Conservation (phyloP, 2,888 invertebrate species). For the Dione vanillae region DNA sequence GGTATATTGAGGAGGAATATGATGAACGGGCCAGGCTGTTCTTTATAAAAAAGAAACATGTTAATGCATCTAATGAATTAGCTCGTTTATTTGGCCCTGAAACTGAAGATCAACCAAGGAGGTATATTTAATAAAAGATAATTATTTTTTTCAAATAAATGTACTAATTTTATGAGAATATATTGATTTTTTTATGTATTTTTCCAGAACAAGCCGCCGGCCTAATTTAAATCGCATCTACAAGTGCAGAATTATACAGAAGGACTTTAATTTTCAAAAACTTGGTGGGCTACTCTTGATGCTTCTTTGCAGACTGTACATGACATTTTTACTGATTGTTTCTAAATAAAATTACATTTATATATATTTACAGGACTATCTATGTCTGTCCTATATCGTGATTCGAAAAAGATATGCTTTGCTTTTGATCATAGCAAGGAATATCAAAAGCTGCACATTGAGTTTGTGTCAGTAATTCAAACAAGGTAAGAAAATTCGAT, state of each 20-base stretch:
- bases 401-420: constrained; percentile 52
- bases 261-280: constrained; percentile 46
- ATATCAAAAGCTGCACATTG: constrained; percentile 55
- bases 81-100: constrained; percentile 57
- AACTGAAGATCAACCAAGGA: constrained; percentile 45
- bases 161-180: not conserved
- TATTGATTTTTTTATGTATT: constrained; percentile 15
- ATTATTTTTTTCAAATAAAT: not conserved
- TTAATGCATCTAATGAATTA: constrained; percentile 57
- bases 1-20: not conserved
- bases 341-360: no score
- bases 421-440: constrained; percentile 55
- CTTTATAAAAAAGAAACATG: constrained; percentile 51
- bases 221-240: constrained; percentile 47
- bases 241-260: constrained; percentile 49
- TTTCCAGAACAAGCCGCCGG: constrained; percentile 50
- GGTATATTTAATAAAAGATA: constrained; percentile 4
- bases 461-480: constrained; percentile 39
- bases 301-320: no score
- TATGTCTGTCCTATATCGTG: constrained; percentile 54
- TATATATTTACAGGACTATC: constrained; percentile 52
- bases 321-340: no score
- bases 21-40: constrained; percentile 30
- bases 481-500: constrained; percentile 35
- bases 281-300: constrained; percentile 54